These are phyloP conservation scores for Anableps anableps DNA, from an alignment of 2,797 vertebrate species.

Conservation along the genomic window DNA sequence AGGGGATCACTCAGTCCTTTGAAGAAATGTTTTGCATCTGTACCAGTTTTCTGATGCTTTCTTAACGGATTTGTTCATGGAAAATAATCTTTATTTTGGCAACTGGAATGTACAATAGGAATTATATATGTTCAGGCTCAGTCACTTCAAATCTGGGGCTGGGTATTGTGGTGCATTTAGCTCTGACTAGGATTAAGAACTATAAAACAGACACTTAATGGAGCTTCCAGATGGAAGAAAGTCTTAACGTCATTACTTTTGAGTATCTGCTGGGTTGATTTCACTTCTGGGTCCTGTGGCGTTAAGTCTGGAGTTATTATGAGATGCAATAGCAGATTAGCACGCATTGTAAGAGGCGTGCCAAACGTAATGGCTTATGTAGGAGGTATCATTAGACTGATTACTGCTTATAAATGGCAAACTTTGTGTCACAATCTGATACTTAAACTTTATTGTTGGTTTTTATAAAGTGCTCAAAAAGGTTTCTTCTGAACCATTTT, in stretches of 20 bases:
- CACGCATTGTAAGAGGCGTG: slow-evolving; percentile 43
- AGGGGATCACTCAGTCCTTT: slow-evolving; percentile 42
- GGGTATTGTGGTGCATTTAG: slow-evolving; percentile 45
- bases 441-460: slow-evolving; percentile 20
- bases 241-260: slow-evolving; percentile 69
- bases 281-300: slow-evolving; percentile 62
- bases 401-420: slow-evolving; percentile 50
- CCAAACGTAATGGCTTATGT: slow-evolving; percentile 45
- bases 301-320: slow-evolving; percentile 48
- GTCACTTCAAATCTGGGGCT: slow-evolving; percentile 57
- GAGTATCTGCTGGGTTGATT: slow-evolving; percentile 60
- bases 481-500: slow-evolving; percentile 3
- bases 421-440: slow-evolving; percentile 34
- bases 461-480: slow-evolving; percentile 37
- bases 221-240: slow-evolving; percentile 73
- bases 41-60: slow-evolving; percentile 38
- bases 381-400: slow-evolving; percentile 47
- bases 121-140: slow-evolving; percentile 58
- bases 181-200: slow-evolving; percentile 63
- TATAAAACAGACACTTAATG: slow-evolving; percentile 64
- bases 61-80: slow-evolving; percentile 63
- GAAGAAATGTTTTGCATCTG: slow-evolving; percentile 55
- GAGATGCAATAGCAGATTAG: slow-evolving; percentile 57
- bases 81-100: slow-evolving; percentile 65
- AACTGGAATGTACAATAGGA: slow-evolving; percentile 51